These are phyloP conservation scores for Colius striatus DNA, from an alignment of 2,113 vertebrate species.

Conservation along the genomic window DNA sequence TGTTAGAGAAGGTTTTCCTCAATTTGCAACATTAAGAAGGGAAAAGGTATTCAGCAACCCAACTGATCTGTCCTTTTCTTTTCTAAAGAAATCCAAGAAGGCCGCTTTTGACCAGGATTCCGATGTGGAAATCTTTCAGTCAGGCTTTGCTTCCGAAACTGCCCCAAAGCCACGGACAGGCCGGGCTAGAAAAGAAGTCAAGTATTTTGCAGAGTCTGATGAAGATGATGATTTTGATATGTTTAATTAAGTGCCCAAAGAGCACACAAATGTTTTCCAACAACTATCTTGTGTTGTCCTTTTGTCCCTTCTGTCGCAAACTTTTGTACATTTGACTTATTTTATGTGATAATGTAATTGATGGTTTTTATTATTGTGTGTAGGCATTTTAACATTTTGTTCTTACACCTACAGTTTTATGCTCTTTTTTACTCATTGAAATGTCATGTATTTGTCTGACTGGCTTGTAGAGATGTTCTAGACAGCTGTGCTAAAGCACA, in stretches of 20 bases:
- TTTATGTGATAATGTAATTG: constrained; percentile 93
- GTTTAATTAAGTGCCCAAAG: constrained; percentile 88
- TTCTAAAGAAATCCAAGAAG: constrained; percentile 87
- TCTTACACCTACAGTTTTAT: constrained; percentile 94
- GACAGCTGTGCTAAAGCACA: constrained; percentile 90
- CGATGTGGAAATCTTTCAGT: constrained; percentile 84
- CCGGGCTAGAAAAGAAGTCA: constrained; percentile 92
- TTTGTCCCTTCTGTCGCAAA: constrained; percentile 87
- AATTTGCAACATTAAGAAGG: not conserved
- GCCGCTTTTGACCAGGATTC: constrained; percentile 83
- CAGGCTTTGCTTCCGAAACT: constrained; percentile 76
- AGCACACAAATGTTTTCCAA: constrained; percentile 80
- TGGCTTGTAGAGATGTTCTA: constrained; percentile 96
- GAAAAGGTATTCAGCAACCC: not conserved
- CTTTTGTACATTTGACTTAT: constrained; percentile 98
- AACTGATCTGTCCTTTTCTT: not conserved
- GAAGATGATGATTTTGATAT: constrained; percentile 91
- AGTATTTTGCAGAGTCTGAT: constrained; percentile 93
- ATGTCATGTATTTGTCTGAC: constrained; percentile 92
- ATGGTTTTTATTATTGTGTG: constrained; percentile 96
- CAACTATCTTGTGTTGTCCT: constrained; percentile 82
- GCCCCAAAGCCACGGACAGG: constrained; percentile 84
- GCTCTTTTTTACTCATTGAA: constrained; percentile 95
- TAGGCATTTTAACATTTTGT: constrained; percentile 99
- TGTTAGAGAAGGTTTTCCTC: not conserved